phyloP scores from a whole-genome alignment of 2,113 vertebrate species.

The Acrocephalus arundinaceus region DNA sequence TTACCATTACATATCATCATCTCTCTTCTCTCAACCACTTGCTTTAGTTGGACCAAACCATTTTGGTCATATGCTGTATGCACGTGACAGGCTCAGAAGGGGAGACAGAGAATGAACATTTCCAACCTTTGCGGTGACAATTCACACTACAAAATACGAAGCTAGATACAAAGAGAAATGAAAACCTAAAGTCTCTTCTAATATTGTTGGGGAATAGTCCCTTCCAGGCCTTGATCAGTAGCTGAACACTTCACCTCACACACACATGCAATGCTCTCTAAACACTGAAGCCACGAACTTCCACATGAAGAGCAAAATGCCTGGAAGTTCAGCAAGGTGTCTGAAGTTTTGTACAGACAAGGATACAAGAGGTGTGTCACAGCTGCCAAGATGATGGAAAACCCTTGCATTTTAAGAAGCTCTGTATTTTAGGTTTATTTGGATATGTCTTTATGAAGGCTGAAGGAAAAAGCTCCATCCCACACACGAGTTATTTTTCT shows the following conservation, averaged over 20 bases:
- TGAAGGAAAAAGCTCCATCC: neutral
- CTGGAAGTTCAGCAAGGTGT: no score
- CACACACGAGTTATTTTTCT: neutral
- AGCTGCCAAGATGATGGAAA: neutral
- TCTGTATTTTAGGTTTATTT: neutral
- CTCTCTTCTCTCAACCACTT: neutral
- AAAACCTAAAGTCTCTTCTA: neutral
- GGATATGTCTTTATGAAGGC: neutral
- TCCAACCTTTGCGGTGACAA: neutral
- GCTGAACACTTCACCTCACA: neutral
- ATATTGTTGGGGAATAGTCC: neutral
- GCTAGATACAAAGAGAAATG: neutral
- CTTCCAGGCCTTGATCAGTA: neutral
- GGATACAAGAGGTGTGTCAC: neutral
- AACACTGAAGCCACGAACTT: neutral
- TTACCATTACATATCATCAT: neutral
- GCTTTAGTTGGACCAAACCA: neutral
- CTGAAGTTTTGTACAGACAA: neutral
- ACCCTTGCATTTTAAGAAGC: neutral
- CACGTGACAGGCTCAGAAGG: neutral
- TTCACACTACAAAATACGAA: neutral
- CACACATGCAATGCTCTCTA: neutral
- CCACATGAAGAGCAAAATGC: neutral
- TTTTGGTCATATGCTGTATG: neutral
- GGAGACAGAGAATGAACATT: neutral